A percentile compares a stretch with the other conserved stretches of the same genome.
These are phyloP conservation scores for Spea hammondii DNA, from an alignment of 2,797 vertebrate species.

Conservation along the genomic window DNA sequence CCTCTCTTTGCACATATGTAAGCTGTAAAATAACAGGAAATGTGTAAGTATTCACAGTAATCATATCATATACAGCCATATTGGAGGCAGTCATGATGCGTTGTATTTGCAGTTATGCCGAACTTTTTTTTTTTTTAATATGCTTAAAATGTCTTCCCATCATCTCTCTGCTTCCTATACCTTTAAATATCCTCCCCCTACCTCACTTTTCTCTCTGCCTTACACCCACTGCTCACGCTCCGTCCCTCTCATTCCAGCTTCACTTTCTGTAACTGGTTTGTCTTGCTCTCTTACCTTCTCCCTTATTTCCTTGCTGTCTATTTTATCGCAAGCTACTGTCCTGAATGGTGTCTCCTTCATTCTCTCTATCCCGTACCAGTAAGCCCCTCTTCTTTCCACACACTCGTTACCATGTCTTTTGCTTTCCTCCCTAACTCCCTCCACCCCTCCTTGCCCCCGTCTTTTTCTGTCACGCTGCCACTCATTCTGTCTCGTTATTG, in stretches of 20 bases:
- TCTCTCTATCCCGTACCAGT: neutral
- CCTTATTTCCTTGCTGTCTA: neutral
- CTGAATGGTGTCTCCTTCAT: neutral
- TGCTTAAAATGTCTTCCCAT: neutral
- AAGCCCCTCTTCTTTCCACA: neutral
- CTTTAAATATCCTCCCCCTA: constrained; percentile 33
- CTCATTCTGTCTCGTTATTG: constrained; percentile 39
- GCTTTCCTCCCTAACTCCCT: constrained; percentile 24
- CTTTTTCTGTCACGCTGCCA: constrained; percentile 40
- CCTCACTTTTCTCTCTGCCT: constrained; percentile 23
- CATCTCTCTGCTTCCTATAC: constrained; percentile 23
- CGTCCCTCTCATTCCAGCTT: constrained; percentile 1
- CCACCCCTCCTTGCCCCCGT: constrained; percentile 32
- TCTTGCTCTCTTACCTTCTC: neutral
- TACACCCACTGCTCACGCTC: constrained; percentile 31
- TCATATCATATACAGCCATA: too few species aligned
- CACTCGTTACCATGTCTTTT: constrained; percentile 10
- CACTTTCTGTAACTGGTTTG: neutral
- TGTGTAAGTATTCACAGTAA: too few species aligned
- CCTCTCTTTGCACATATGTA: too few species aligned
- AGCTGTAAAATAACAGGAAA: too few species aligned
- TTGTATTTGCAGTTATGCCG: too few species aligned
- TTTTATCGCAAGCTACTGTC: neutral
- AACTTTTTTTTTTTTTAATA: too few species aligned
- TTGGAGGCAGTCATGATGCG: too few species aligned